A percentile compares a stretch with the other conserved stretches of the same genome.
phyloP scores from a whole-genome alignment of 2,797 vertebrate genomes.

The Eutrigla gurnardus region DNA sequence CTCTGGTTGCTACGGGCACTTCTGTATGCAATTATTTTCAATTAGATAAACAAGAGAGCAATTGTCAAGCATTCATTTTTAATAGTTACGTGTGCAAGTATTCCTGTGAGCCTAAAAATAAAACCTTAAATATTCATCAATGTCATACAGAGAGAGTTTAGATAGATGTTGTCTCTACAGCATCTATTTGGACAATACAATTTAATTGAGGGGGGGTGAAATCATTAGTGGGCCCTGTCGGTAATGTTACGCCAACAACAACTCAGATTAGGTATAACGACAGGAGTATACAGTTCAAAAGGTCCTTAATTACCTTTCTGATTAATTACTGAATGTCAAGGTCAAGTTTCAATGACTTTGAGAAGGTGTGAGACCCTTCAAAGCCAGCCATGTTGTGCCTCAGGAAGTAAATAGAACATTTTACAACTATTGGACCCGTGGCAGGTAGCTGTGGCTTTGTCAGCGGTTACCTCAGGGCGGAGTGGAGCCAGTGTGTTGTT shows the following conservation, averaged over 20 bases:
- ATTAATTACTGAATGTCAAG: constrained; percentile 8
- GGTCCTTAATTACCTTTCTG: constrained; percentile 5
- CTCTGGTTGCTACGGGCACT: not conserved
- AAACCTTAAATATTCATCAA: not conserved
- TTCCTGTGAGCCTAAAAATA: not conserved
- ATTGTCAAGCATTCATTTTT: not conserved
- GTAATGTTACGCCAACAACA: not conserved
- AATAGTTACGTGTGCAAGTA: not conserved
- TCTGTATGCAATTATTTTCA: not conserved
- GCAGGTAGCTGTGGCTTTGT: not conserved
- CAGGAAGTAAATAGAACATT: not conserved
- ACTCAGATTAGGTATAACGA: not conserved
- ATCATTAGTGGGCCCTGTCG: not conserved
- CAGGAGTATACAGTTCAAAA: not conserved
- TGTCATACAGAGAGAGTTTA: not conserved
- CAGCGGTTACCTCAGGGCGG: not conserved
- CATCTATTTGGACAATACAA: not conserved
- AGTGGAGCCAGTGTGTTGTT: not conserved
- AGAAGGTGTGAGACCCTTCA: constrained; percentile 8
- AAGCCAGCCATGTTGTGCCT: not conserved
- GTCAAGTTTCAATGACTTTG: constrained; percentile 5
- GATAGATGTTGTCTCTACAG: not conserved
- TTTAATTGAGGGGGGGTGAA: not conserved
- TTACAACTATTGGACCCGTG: not conserved
- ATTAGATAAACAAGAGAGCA: not conserved